These are phyloP conservation scores for Eulemur albifrons DNA, from an alignment of 2,797 vertebrate genomes.

Conservation along the genomic window DNA sequence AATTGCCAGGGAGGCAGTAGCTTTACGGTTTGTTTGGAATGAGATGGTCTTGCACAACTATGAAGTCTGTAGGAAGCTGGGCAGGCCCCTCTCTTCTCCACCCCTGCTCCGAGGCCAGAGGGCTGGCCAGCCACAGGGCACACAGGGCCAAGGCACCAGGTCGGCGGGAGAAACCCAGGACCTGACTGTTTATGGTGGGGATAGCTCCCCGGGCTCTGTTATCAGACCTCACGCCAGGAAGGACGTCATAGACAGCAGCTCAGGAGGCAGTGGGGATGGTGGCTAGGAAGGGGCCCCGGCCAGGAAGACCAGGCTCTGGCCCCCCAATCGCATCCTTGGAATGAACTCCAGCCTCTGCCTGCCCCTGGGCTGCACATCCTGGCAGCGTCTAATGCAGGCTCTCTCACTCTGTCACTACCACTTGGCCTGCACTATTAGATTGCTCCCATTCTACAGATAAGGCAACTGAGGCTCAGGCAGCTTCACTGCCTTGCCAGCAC, in stretches of 20 bases:
- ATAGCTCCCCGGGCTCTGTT: slow-evolving; percentile 29
- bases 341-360: not conserved
- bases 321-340: not conserved
- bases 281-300: not conserved
- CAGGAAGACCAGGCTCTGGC: not conserved
- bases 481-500: not conserved
- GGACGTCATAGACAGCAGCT: not conserved
- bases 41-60: not conserved
- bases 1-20: slow-evolving; percentile 38
- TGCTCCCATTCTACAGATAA: not conserved
- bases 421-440: not conserved
- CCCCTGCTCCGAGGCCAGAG: slow-evolving; percentile 13
- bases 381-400: not conserved
- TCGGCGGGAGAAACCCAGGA: not conserved
- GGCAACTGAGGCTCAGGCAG: not conserved
- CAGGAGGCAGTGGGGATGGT: not conserved
- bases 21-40: slow-evolving; percentile 60
- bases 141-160: not conserved
- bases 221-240: slow-evolving; percentile 53
- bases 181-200: slow-evolving; percentile 47
- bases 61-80: not conserved
- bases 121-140: not conserved
- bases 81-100: not conserved
- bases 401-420: too few relatives aligned
- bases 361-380: not conserved